Base-by-base conservation (phyloP, 2,113 vertebrate genomes). In the Brachionichthys hirsutus region DNA sequence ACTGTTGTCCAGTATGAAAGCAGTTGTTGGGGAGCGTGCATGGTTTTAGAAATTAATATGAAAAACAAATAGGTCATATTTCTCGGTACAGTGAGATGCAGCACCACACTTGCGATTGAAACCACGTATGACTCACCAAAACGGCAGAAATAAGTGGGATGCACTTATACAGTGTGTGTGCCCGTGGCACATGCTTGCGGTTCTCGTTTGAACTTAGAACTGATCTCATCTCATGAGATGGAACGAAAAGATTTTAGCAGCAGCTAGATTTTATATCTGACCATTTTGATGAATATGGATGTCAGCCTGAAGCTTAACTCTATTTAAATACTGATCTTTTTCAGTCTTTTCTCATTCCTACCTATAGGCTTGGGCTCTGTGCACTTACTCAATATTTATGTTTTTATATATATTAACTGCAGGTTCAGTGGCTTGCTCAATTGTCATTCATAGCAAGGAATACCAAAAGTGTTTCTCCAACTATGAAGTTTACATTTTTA, bases 1-100 rank as follows among this genome's bases (percentile, higher is more conserved):
- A 77, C 65, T 19, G 18, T 64, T 54, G 55, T 57, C 45, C 55
- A 36, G 35, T 36, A 24, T 50, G 44, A 18, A 56, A 54, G 42
- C 14, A n/a, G 43, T 44, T 16, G 24, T 8, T 22, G 22, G 9
- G 13, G 16, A 44, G 1, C 9, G 18, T 45, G 6, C 18, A 17
- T 16, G 12, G 12, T n/a, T 36, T 41, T 48, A 9, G 9, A 40
- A 45, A 8, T 16, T 14, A 50, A 55, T 46, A 8, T 22, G 13
- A 15, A 19, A 16, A 20, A 14, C 3, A 22, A 48, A 46, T 56
- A 9, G 19, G 35, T 49, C 35, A 35, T 20, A 58, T 11, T 41
- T 10, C 36, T 38, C 36, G 3, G 36, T 10, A 12, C 19, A 55
- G 11, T 6, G 17, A 22, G 46, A 4, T 15, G 15, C 24, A 30